A percentile compares a stretch with the other conserved stretches of the same genome.
Conservation (phyloP, 2,113 vertebrate species). For the Bubo blakistoni region DNA sequence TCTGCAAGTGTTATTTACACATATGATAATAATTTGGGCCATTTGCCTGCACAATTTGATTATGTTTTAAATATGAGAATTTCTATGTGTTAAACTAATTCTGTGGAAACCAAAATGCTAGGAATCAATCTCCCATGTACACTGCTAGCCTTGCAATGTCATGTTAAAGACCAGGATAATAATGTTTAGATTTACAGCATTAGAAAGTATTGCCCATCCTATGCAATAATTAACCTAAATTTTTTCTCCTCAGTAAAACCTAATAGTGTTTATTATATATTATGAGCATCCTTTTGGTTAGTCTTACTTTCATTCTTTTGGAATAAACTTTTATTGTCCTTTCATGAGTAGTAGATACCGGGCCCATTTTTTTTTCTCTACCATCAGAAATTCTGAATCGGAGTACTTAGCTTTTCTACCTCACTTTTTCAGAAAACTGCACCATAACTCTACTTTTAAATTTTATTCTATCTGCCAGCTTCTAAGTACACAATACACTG, state of each 20-base stretch:
- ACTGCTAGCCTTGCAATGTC: background rate
- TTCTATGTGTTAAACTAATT: background rate
- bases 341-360: background rate
- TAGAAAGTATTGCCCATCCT: background rate
- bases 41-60: background rate
- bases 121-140: background rate
- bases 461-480: background rate
- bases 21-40: background rate
- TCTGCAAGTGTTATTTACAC: background rate
- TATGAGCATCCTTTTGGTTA: background rate
- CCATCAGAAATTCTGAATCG: background rate
- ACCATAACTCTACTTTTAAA: background rate
- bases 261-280: background rate
- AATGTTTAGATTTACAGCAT: background rate
- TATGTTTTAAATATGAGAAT: background rate
- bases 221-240: background rate
- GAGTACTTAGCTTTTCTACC: background rate
- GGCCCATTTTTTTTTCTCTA: rapidly evolving
- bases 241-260: background rate
- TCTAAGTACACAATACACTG: background rate
- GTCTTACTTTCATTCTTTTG: background rate
- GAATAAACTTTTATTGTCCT: background rate
- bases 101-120: background rate
- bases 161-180: background rate
- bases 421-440: background rate